These are phyloP conservation scores for Meandrina meandrites DNA, from an alignment of 92 coral and sea anemone genomes.

Conservation along the genomic window DNA sequence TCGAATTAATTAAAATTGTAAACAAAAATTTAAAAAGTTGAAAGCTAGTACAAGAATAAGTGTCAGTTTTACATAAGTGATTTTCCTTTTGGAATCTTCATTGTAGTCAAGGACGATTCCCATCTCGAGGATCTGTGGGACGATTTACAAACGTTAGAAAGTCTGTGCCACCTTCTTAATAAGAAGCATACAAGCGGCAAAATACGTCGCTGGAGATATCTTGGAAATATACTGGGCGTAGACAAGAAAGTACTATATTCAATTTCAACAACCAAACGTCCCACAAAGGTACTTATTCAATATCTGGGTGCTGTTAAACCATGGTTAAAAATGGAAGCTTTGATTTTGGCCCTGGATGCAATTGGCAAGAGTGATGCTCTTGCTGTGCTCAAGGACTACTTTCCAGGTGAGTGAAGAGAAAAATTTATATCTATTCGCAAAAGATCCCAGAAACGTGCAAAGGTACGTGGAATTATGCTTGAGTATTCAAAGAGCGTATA, in stretches of 20 bases:
- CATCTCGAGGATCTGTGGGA: neutral
- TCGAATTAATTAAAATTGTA: too few relatives aligned
- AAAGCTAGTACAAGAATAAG: too few relatives aligned
- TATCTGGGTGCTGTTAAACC: neutral
- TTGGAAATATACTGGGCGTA: neutral
- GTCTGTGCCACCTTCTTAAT: neutral
- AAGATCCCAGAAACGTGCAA: too few relatives aligned
- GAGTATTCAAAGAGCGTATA: too few relatives aligned
- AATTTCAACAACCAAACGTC: neutral
- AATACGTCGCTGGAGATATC: neutral
- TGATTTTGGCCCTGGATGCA: neutral
- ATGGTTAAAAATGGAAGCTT: neutral
- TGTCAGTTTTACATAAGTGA: too few relatives aligned
- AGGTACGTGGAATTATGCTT: too few relatives aligned
- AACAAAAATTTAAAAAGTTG: too few relatives aligned
- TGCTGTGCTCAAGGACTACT: neutral
- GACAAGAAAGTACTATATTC: neutral
- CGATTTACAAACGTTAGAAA: neutral
- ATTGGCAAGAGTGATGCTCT: neutral
- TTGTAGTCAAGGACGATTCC: neutral
- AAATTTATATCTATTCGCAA: too few relatives aligned
- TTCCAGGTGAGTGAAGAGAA: neutral
- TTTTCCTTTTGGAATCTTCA: too few relatives aligned
- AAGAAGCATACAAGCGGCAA: neutral
- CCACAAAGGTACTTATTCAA: neutral